Evolutionary conservation across 2,888 invertebrate species (phyloP).

Genomic region (Acholoe squamosa): DNA sequence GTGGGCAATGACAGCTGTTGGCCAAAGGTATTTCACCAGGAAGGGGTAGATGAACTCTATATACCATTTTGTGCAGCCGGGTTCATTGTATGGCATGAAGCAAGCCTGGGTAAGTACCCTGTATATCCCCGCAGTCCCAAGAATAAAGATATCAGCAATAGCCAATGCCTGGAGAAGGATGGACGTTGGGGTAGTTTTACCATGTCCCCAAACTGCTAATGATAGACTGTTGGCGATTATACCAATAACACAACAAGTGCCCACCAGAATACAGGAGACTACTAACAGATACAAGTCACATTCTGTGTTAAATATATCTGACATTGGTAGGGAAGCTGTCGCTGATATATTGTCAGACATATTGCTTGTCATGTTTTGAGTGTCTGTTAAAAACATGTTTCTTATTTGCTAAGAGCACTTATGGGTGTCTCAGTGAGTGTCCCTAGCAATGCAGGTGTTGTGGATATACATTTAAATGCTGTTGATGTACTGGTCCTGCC

Average conservation of each 20-base stretch:
- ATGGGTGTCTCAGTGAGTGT: too few relatives aligned
- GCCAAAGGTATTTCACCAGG: constrained; percentile 47
- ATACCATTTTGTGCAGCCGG: background rate
- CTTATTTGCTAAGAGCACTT: too few relatives aligned
- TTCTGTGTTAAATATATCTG: background rate
- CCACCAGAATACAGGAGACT: background rate
- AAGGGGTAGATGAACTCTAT: background rate
- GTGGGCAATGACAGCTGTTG: background rate
- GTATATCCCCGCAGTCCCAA: background rate
- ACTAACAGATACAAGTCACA: constrained; percentile 1
- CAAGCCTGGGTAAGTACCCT: constrained; percentile 17
- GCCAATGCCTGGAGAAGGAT: constrained; percentile 23
- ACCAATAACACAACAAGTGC: background rate
- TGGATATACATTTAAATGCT: too few relatives aligned
- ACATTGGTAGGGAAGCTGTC: background rate
- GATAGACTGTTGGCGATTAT: background rate
- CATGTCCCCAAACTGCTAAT: background rate
- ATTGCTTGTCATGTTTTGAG: background rate
- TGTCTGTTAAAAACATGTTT: too few relatives aligned
- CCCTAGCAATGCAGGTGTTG: too few relatives aligned
- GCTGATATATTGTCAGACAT: background rate
- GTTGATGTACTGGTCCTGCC: too few relatives aligned
- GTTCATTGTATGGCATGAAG: background rate
- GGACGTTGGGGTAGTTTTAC: background rate
- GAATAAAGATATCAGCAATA: background rate